Evolutionary conservation across 2,888 invertebrate species (phyloP).

Genomic region (Cerastoderma edule): DNA sequence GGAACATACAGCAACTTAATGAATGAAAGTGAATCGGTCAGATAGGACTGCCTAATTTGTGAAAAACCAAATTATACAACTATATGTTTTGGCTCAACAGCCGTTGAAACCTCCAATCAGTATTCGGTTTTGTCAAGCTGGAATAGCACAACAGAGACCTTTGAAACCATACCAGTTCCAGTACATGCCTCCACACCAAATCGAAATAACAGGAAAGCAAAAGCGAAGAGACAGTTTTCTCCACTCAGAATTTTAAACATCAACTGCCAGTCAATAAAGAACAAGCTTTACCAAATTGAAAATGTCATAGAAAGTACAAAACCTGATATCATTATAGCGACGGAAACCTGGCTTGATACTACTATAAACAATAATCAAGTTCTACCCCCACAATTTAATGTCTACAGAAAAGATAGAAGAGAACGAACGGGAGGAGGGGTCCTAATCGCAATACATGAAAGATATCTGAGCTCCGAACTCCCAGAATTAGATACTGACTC

Average conservation of each 20-base stretch:
- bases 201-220: not conserved
- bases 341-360: no score
- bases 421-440: constrained; percentile 26
- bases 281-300: constrained; percentile 26
- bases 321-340: constrained; percentile 29
- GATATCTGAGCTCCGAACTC: constrained; percentile 2
- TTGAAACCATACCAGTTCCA: not conserved
- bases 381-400: no score
- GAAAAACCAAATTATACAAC: constrained; percentile 22
- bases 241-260: constrained; percentile 28
- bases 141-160: not conserved
- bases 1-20: constrained; percentile 8
- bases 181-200: not conserved
- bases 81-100: constrained; percentile 8
- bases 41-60: constrained; percentile 24
- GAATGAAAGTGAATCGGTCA: constrained; percentile 1
- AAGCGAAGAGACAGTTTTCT: not conserved
- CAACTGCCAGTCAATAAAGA: constrained; percentile 30
- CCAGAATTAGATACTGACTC: constrained; percentile 15
- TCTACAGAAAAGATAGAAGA: no score
- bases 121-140: not conserved
- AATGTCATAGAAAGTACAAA: constrained; percentile 28
- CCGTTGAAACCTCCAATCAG: not conserved
- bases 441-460: constrained; percentile 20
- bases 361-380: no score